Base-by-base conservation (phyloP, 2,797 vertebrate genomes). In the Eulemur coronatus region DNA sequence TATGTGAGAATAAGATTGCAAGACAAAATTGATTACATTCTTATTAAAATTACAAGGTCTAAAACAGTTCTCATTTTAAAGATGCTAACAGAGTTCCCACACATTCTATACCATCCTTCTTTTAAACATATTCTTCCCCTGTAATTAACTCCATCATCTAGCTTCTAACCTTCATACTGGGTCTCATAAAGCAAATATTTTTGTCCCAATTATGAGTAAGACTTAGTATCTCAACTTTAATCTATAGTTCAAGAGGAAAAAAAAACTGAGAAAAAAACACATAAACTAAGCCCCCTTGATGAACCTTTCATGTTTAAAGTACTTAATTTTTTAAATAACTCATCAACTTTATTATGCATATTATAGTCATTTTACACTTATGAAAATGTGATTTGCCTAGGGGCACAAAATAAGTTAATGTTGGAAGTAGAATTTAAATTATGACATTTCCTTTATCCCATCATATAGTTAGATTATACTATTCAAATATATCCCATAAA, bases 11-110 rank as follows among this genome's bases (percentile, higher is more conserved):
- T 72, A 91, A 81, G 35, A 91, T 55, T 90, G 96, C 41, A 85
- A 46, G 35, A 18, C 48, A 69, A 94, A 93, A 95, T 14, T 92
- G 38, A 92, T 55, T n/a, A 89, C 2, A 95, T 91, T 28, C 30
- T 80, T 93, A 41, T 48, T 80, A 7, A 78, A 96, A 84, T 81
- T 79, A 84, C 20, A 81, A 55, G 41, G 24, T 81, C 88, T 95
- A 78, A 80, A 95, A 94, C 41, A 90, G 55, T 95, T 88, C 43
- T 95, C 75, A 89, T 86, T 94, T 96, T 91, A 94, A 95, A 94
- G 35, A 94, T 75, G n/a, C 41, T 59, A 80, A 85, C 0, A 73
- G 43, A 72, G 20, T 79, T 80, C 46, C 30, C 52, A 75, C 11
- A 48, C 20, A 78, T 67, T 87, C 48, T 63, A 88, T 61, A 81